phyloP scores from a whole-genome alignment of 92 coral and sea anemone species.

The Paragorgia papillata region DNA sequence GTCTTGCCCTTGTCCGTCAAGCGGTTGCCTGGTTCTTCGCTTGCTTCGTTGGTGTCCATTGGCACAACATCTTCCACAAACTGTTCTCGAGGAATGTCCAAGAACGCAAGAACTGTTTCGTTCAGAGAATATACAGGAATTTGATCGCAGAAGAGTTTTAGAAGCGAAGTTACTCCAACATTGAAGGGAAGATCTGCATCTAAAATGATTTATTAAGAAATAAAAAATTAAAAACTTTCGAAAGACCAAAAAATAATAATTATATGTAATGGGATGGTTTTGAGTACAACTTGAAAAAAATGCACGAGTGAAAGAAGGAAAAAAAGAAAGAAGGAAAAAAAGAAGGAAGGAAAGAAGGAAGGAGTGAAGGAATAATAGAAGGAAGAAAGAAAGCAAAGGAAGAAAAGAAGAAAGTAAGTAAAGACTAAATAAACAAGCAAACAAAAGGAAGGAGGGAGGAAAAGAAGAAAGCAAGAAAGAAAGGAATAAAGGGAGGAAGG shows the following conservation, averaged over 20 bases:
- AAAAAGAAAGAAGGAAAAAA: too few relatives aligned
- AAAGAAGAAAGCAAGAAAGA: not conserved
- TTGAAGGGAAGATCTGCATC: slow-evolving; percentile 23
- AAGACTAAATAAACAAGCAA: not conserved
- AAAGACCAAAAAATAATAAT: too few relatives aligned
- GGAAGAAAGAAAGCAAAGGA: too few relatives aligned
- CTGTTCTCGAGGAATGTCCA: slow-evolving; percentile 2
- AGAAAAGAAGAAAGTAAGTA: too few relatives aligned
- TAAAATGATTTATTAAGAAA: not conserved
- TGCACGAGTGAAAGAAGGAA: too few relatives aligned
- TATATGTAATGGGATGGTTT: too few relatives aligned
- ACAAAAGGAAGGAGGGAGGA: not conserved
- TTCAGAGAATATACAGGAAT: not conserved
- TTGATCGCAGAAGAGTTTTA: not conserved
- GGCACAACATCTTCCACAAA: not conserved
- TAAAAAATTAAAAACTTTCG: too few relatives aligned
- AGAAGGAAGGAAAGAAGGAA: too few relatives aligned
- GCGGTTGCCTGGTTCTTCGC: not conserved
- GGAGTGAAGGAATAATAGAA: too few relatives aligned
- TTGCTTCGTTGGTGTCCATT: not conserved
- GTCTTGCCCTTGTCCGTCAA: not conserved
- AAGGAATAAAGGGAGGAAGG: not conserved
- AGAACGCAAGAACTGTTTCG: not conserved
- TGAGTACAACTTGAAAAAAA: too few relatives aligned
- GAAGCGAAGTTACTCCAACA: not conserved